Evolutionary conservation across 2,888 invertebrate genomes (phyloP), one percentile per base, ranked within the genome.

Genomic region (Cheilosia scutellata): DNA sequence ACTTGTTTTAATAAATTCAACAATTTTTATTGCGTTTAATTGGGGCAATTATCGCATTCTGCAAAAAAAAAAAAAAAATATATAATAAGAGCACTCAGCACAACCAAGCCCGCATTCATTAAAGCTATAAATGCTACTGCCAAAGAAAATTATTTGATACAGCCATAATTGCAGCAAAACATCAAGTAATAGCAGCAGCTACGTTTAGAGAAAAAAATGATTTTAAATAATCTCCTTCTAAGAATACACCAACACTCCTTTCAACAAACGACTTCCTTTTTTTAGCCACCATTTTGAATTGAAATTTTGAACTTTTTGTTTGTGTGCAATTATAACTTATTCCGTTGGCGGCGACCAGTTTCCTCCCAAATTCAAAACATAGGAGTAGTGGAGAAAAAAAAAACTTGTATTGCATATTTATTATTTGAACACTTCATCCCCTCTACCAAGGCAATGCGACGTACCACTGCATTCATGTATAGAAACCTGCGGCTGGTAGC

Each of bases 121-220:
- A 82, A 72, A 77, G 82, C 77, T 82, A 82, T 86, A 86, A 77
- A 82, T 82, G 86, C 86, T 86, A 86, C 37, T 37, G 37, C 82
- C 76, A 77, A 86, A 82, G 86, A 72, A 86, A 86, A 86, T 86
- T 76, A 68, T 86, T 82, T 76, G 72, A 86, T 86, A 49, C 80
- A 68, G 51, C 62, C 82, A 82, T 82, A 86, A 86, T 82, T 82
- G 86, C 71, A 77, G 82, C 49, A 72, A 76, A 76, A 77, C 62
- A 76, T 44, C 80, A 53, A 86, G 66, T 71, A 62, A 63, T 55
- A 47, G 70, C 62, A 44, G 65, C 76, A 72, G 65, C 60, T 62
- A 70, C 58, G 62, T 60, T 40, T 60, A 51, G 20, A 42, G 42
- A 40, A 66, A 63, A 57, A 70, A 74, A 62, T 31, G 27, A 51